Conservation (phyloP, 2,113 vertebrate species). For the Gallinago undulata region DNA sequence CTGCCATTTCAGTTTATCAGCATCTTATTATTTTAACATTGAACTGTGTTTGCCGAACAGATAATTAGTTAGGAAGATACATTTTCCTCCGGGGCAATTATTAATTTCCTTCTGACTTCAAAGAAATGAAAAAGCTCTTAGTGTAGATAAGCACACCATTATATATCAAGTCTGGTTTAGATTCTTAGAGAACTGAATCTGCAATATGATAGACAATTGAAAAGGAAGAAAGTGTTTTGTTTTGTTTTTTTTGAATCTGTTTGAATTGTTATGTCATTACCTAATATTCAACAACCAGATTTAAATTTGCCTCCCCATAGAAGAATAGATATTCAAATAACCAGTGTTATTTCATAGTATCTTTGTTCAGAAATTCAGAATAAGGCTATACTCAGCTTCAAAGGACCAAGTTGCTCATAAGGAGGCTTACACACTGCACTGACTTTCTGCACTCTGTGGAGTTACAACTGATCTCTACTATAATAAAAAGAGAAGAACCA, state of each 20-base stretch:
- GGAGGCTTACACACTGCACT: not conserved
- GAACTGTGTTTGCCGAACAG: constrained; percentile 73
- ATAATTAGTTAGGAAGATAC: constrained; percentile 80
- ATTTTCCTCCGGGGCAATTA: constrained; percentile 73
- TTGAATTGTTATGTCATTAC: not conserved
- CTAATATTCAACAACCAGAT: not conserved
- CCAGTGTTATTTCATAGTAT: not conserved
- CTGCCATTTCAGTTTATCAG: constrained; percentile 73
- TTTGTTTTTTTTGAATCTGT: not conserved
- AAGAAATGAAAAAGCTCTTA: constrained; percentile 70
- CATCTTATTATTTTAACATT: constrained; percentile 75
- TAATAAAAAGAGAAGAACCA: not conserved
- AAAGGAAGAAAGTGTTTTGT: not conserved
- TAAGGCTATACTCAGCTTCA: not conserved
- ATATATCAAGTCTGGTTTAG: constrained; percentile 42
- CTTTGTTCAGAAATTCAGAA: not conserved
- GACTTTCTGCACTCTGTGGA: not conserved
- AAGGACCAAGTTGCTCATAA: not conserved
- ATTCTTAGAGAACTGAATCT: constrained; percentile 16
- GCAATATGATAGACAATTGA: not conserved
- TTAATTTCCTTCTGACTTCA: constrained; percentile 74
- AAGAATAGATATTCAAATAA: not conserved
- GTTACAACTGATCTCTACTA: not conserved
- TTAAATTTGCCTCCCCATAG: not conserved
- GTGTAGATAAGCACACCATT: constrained; percentile 57